Base-by-base conservation (phyloP, 2,113 vertebrate species). In the Orycteropus afer region DNA sequence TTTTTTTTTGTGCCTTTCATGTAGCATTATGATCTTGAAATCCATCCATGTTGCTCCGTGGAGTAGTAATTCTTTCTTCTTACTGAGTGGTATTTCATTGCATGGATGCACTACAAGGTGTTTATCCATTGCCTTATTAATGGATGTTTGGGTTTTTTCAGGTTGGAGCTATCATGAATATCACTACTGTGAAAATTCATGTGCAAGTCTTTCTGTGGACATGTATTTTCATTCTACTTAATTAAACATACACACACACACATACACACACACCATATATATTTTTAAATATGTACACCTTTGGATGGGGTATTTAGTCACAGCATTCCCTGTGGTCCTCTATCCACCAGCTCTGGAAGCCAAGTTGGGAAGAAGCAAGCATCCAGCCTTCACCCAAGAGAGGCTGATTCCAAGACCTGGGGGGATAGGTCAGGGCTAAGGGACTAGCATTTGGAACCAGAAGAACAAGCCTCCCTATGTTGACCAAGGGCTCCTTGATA, bases 161-260 rank as follows among this genome's bases (percentile, higher is more conserved):
- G 34, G 55, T 59, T 65, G 42, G 29, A 27, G 18, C n/a, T 40
- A 40, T 22, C n/a, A 73, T 47, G 61, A 85, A 49, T 55, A 80
- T 55, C 25, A n/a, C n/a, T n/a, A n/a, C n/a, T n/a, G 22, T 55
- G 85, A 78, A 27, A 25, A 80, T 88, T 77, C 10, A 47, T 23
- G 2, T 82, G 4, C 7, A 90, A 82, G 29, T 57, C n/a, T n/a
- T n/a, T n/a, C 86, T 83, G 47, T 73, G 47, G 42, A 89, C 7
- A 3, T n/a, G n/a, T n/a, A n/a, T 67, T 82, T 95, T 86, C 81
- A 90, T 79, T 78, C n/a, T 29, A 78, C 74, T 83, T 80, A 84
- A 76, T 79, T 87, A 88, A 74, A n/a, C n/a, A n/a, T n/a, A n/a
- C n/a, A n/a, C n/a, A n/a, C n/a, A n/a, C n/a, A n/a, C n/a, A n/a